phyloP scores from a whole-genome alignment of 2,113 vertebrate genomes.

The Nipponia nippon region DNA sequence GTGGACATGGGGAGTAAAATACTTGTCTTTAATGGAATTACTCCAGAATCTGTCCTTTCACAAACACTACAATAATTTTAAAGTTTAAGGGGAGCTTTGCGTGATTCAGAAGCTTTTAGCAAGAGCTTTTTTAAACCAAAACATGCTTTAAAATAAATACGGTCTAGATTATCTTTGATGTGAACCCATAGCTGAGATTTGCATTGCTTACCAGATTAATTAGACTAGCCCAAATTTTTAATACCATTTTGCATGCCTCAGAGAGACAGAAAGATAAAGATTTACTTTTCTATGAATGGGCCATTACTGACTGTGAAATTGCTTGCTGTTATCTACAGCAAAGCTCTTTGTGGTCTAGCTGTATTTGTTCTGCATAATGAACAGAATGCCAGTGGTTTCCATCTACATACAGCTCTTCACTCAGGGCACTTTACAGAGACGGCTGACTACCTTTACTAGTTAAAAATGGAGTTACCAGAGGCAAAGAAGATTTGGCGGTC shows the following conservation, averaged over 20 bases:
- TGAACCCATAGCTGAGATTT: not conserved
- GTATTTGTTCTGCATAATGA: constrained; percentile 62
- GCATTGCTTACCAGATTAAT: not conserved
- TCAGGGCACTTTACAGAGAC: not conserved
- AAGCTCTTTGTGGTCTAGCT: constrained; percentile 42
- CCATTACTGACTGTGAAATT: constrained; percentile 31
- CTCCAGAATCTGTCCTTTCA: not conserved
- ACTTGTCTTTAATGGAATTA: not conserved
- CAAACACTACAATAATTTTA: not conserved
- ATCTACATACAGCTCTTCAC: constrained; percentile 19
- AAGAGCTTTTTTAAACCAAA: not conserved
- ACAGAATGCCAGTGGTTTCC: constrained; percentile 60
- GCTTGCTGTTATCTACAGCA: constrained; percentile 37
- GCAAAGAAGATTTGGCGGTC: constrained; percentile 53
- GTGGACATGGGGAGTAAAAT: not conserved
- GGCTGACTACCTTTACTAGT: constrained; percentile 10
- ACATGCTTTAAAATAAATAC: not conserved
- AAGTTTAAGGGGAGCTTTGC: not conserved
- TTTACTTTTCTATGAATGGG: constrained; percentile 30
- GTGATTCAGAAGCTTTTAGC: not conserved
- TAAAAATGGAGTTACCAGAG: constrained; percentile 49
- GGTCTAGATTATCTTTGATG: not conserved
- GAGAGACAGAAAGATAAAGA: constrained; percentile 42
- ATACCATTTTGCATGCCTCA: constrained; percentile 10
- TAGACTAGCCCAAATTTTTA: not conserved